A percentile compares a stretch with the other conserved stretches of the same genome.
Conservation (phyloP, 2,888 invertebrate species). For the Orthonevra nobilis region DNA sequence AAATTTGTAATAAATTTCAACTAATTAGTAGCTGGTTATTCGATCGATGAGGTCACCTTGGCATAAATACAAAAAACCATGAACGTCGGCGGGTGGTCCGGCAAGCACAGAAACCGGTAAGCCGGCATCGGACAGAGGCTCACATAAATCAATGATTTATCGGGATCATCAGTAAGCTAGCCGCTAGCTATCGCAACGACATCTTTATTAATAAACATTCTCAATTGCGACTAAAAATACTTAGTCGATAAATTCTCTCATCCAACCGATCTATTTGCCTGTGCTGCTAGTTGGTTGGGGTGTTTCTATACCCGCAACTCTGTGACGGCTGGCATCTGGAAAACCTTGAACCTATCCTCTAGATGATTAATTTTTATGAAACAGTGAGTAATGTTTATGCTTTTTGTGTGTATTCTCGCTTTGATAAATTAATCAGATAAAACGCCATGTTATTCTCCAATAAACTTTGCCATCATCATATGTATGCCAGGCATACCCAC, state of each 20-base stretch:
- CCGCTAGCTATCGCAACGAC: slow-evolving; percentile 51
- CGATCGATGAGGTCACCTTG: too few species aligned
- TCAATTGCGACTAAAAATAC: slow-evolving; percentile 47
- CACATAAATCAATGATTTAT: slow-evolving; percentile 46
- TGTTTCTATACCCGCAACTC: slow-evolving; percentile 8
- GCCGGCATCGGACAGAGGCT: too few species aligned
- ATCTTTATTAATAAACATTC: slow-evolving; percentile 63
- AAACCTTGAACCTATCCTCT: slow-evolving; percentile 55
- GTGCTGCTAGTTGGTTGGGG: too few species aligned
- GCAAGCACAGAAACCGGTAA: not conserved
- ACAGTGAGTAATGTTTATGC: slow-evolving; percentile 28
- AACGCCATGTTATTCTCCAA: slow-evolving; percentile 32
- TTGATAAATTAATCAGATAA: slow-evolving; percentile 59
- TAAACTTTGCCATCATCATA: slow-evolving; percentile 15
- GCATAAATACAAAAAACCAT: too few species aligned
- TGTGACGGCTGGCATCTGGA: slow-evolving; percentile 28
- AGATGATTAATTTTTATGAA: slow-evolving; percentile 22
- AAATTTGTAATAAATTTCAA: too few species aligned
- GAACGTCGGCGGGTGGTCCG: slow-evolving; percentile 28
- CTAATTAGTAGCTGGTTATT: too few species aligned
- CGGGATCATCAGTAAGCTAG: slow-evolving; percentile 21
- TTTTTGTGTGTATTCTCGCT: slow-evolving; percentile 19
- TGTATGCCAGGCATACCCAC: not conserved
- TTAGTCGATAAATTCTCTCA: slow-evolving; percentile 34
- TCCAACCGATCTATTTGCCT: slow-evolving; percentile 32